Conservation (phyloP, 2,888 invertebrate genomes). For the Anarsia innoxiella region DNA sequence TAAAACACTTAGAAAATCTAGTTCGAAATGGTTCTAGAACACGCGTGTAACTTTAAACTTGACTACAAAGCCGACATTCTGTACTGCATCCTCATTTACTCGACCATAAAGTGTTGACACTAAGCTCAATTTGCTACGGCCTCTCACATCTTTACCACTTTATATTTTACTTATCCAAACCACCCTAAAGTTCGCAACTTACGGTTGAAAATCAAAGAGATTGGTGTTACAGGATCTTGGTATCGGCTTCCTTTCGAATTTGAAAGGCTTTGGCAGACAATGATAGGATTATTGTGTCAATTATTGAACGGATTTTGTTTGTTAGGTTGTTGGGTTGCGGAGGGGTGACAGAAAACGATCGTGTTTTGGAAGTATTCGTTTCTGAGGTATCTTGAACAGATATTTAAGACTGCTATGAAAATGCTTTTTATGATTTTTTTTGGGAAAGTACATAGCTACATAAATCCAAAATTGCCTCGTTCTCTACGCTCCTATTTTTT, state of each 20-base stretch:
- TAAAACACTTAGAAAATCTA: conserved; percentile 11
- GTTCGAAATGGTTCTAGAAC: conserved; percentile 20
- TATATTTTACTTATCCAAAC: background rate
- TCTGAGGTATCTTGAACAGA: too few species aligned
- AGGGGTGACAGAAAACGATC: too few species aligned
- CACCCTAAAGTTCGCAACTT: background rate
- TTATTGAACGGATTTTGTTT: too few species aligned
- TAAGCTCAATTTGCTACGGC: conserved; percentile 64
- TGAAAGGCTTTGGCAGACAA: conserved; percentile 37
- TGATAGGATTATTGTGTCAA: conserved; percentile 34
- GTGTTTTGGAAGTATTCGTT: too few species aligned
- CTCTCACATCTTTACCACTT: conserved; percentile 37
- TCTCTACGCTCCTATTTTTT: too few species aligned
- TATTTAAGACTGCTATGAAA: background rate
- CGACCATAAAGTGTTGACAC: conserved; percentile 68
- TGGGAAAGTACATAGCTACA: too few species aligned
- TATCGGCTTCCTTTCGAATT: conserved; percentile 40
- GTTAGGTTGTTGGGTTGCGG: too few species aligned
- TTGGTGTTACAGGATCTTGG: background rate
- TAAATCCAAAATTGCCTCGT: too few species aligned
- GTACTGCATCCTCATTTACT: conserved; percentile 38
- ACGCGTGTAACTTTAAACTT: conserved; percentile 45
- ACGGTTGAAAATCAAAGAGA: background rate
- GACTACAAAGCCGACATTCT: conserved; percentile 42
- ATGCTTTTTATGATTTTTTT: background rate